Evolutionary conservation across 1,140 invertebrate species (phyloP).

Genomic region (Sitobion miscanthi): DNA sequence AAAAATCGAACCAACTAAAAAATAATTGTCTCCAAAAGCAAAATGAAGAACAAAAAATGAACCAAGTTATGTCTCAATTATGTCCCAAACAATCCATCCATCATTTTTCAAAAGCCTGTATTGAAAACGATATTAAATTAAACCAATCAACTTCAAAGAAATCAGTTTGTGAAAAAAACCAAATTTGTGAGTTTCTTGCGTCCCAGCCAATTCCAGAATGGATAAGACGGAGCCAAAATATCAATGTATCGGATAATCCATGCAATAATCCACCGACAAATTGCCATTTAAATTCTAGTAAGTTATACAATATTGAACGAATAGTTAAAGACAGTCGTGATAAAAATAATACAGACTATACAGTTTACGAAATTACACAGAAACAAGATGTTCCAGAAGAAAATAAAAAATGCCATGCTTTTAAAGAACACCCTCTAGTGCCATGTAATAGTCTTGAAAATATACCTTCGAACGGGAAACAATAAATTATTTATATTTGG

Average conservation of each 20-base stretch:
- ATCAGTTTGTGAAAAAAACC: background rate
- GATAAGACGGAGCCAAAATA: background rate
- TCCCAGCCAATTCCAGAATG: background rate
- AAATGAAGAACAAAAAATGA: background rate
- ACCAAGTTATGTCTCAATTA: background rate
- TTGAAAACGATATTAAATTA: background rate
- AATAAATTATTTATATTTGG: background rate
- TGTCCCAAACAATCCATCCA: background rate
- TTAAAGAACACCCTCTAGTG: background rate
- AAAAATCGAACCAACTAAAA: background rate
- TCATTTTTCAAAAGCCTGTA: background rate
- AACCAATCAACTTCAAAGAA: background rate
- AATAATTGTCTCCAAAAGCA: background rate
- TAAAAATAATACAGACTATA: background rate
- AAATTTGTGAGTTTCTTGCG: background rate
- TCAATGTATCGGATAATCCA: background rate
- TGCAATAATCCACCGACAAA: background rate
- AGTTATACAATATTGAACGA: background rate
- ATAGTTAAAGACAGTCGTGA: background rate
- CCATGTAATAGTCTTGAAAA: background rate
- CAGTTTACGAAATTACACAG: background rate
- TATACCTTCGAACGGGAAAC: background rate
- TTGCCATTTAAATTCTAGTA: background rate
- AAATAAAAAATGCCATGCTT: background rate
- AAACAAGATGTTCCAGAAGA: background rate